phyloP scores from a whole-genome alignment of 1,140 invertebrate genomes.

The Danaus plexippus region DNA sequence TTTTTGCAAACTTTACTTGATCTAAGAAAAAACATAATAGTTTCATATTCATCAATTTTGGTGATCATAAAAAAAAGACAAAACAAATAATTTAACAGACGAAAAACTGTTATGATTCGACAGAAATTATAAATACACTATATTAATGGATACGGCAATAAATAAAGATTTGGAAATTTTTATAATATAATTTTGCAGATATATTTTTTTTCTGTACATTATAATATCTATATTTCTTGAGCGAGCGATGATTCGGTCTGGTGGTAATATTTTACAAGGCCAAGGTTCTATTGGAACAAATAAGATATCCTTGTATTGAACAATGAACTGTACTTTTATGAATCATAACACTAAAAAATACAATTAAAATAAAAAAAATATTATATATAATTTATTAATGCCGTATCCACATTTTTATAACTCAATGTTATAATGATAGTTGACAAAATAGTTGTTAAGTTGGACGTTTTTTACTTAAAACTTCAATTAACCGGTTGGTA shows the following conservation, averaged over 20 bases:
- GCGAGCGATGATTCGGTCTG: no score
- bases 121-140: neutral
- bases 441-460: conserved; percentile 15
- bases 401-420: conserved; percentile 4
- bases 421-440: conserved; percentile 10
- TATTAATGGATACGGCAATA: conserved; percentile 7
- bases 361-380: no score
- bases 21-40: conserved; percentile 21
- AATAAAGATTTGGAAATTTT: no score
- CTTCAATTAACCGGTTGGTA: conserved; percentile 12
- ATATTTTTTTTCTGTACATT: no score
- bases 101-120: conserved; percentile 11
- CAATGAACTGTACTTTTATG: no score
- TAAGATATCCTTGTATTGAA: no score
- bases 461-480: conserved; percentile 13
- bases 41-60: conserved; percentile 26
- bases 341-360: no score
- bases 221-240: neutral
- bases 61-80: conserved; percentile 23
- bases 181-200: no score
- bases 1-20: conserved; percentile 5
- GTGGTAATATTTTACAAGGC: no score
- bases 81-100: conserved; percentile 24
- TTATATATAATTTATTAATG: conserved; percentile 1
- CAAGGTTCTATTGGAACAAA: no score